Evolutionary conservation across 1,140 invertebrate species (phyloP), one percentile per base, ranked within the genome.

Genomic region (Drosophila azteca): DNA sequence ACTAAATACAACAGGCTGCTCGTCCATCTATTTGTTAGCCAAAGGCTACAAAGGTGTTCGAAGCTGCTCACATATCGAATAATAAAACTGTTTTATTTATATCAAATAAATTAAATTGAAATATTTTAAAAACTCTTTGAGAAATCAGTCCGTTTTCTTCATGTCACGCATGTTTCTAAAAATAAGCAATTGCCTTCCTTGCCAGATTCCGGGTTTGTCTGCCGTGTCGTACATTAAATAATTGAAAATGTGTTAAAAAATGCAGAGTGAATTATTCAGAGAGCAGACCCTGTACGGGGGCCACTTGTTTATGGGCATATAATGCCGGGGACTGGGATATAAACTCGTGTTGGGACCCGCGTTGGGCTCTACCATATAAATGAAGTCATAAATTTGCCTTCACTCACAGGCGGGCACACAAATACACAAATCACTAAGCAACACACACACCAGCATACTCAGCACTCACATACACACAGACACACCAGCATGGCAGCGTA

Each of bases 191-290:
- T 55, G 52, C 20, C 51, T 31, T 29, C 2, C 6, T 8, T 15
- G 26, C 31, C 51, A n/a, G 39, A 26, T n/a, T n/a, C n/a, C n/a
- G n/a, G 13, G 51, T 44, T 35, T 58, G 52, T 70, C 39, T 48
- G 15, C 26, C n/a, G 11, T 44, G 20, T 58, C 52, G 50, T 70
- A 70, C 69, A 70, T 70, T 49, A 69, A 69, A 69, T 66, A 70
- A 70, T 70, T 58, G 65, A 58, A 39, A 69, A 58, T 58, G 58
- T 70, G 67, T 70, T 69, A 69, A 70, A 69, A 39, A 70, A 70
- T 70, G 35, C 67, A 70, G n/a, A n/a, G 52, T 69, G 45, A 70
- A 70, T 70, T 70, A 70, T 70, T 69, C 49, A 69, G 46, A 39
- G 39, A 39, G 35, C n/a, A 51, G 60, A 50, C 61, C 26, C 60